Conservation (phyloP, 2,888 invertebrate genomes). For the Trissolcus brochymenae region DNA sequence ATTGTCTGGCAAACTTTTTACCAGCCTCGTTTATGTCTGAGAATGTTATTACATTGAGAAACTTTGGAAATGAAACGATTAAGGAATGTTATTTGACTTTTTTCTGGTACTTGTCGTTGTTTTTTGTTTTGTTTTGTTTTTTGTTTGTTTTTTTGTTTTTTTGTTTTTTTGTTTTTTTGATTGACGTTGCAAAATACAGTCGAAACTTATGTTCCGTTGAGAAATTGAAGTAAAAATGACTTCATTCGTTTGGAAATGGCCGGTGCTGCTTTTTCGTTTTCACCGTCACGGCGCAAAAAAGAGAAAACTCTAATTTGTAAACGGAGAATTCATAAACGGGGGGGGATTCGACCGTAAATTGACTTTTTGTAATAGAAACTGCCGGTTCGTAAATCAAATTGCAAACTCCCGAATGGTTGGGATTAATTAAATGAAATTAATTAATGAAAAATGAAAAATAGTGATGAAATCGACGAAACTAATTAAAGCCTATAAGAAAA, state of each 20-base stretch:
- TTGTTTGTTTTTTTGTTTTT: too few relatives aligned
- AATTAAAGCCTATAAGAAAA: conserved; percentile 6
- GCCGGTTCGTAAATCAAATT: neutral
- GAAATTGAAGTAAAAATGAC: too few relatives aligned
- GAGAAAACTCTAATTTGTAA: too few relatives aligned
- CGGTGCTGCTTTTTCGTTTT: too few relatives aligned
- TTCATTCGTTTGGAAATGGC: too few relatives aligned
- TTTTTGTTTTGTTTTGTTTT: too few relatives aligned
- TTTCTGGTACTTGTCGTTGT: neutral
- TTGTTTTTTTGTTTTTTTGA: too few relatives aligned
- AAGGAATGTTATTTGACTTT: conserved; percentile 2
- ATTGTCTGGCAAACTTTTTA: conserved; percentile 13
- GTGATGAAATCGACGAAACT: neutral
- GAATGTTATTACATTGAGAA: conserved; percentile 6
- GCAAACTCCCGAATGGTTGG: neutral
- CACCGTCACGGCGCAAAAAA: too few relatives aligned
- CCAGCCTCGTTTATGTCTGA: conserved; percentile 3
- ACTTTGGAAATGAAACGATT: conserved; percentile 8
- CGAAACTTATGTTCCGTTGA: too few relatives aligned
- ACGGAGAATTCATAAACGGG: neutral
- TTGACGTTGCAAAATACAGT: too few relatives aligned
- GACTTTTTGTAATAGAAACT: neutral
- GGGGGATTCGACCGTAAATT: neutral
- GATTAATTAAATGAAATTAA: conserved; percentile 12
- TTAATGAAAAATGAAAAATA: conserved; percentile 5